Evolutionary conservation across 2,113 vertebrate species (phyloP).

Genomic region (Mesocricetus auratus): DNA sequence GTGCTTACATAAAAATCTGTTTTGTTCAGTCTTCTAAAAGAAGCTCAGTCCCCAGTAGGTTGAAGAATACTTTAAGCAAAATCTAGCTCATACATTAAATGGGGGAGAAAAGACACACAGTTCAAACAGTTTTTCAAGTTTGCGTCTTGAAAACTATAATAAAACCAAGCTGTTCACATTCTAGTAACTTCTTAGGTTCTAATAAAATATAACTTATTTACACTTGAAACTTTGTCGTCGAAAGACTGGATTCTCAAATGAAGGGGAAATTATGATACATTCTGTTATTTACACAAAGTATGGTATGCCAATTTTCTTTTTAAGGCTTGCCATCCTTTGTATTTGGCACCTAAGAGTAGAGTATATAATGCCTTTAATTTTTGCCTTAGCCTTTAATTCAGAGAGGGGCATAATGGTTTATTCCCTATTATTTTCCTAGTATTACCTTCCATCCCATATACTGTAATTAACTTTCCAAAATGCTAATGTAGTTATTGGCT

Average conservation of each 20-base stretch:
- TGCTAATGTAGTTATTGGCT: conserved; percentile 25
- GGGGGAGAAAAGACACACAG: not conserved
- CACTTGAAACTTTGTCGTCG: conserved; percentile 9
- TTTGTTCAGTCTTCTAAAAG: not conserved
- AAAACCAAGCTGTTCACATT: not conserved
- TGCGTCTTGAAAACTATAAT: conserved; percentile 42
- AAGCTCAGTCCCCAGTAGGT: not conserved
- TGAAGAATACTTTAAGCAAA: not conserved
- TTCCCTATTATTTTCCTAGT: conserved; percentile 23
- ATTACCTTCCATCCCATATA: not conserved
- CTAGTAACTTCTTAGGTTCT: conserved; percentile 15
- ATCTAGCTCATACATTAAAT: conserved; percentile 29
- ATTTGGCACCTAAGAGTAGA: conserved; percentile 23
- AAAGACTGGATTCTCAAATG: conserved; percentile 21
- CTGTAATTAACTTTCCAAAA: not conserved
- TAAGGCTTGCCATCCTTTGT: conserved; percentile 30
- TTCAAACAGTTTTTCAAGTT: conserved; percentile 29
- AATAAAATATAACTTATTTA: conserved; percentile 45
- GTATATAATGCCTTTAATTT: not conserved
- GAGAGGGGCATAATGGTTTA: not conserved
- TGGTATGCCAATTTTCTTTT: conserved; percentile 7
- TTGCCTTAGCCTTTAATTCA: conserved; percentile 38
- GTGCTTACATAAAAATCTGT: not conserved
- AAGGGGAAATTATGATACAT: not conserved
- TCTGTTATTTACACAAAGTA: conserved; percentile 52